Evolutionary conservation across 2,888 invertebrate species (phyloP), one percentile per base, ranked within the genome.

Genomic region (Meiosimyza decipiens): DNA sequence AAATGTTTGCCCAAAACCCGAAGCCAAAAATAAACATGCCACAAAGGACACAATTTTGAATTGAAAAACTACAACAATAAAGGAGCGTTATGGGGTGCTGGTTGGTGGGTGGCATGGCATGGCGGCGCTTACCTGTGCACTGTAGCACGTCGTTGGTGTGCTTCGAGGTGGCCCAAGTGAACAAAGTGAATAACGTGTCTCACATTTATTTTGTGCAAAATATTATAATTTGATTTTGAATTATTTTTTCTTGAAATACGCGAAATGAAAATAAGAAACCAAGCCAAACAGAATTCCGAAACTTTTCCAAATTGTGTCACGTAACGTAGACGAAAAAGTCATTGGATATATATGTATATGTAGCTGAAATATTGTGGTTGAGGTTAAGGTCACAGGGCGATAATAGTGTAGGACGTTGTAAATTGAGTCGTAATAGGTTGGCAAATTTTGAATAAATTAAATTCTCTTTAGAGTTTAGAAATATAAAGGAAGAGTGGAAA

Each of bases 161-260:
- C 62, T 67, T 15, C 64, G 16, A 22, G 55, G 66, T 66, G 54
- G 66, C 28, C 55, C 16, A 28, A 28, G 28, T 28, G 28, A 28
- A 40, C 66, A 54, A 65, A 22, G 12, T 18, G 64, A 18, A 54
- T 66, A 66, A 52, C 65, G 54, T 65, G 9, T 40, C 55, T 49
- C 40, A 64, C 18, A 55, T 55, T 55, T 22, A 33, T 65, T 64
- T 47, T 57, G 60, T 60, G 47, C 47, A 59, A n/a, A 49, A 51
- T 28, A 22, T 22, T 49, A 18, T 28, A 69, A 69, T 51, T 69
- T 52, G 59, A 69, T 69, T 69, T 60, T n/a, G 33, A 69, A 59
- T 69, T n/a, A 69, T 18, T 33, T 69, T 68, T 49, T 51, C 18
- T 68, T 68, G n/a, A 50, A 49, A 28, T 55, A 15, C n/a, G 9